Percentiles rank a stretch among this genome's conserved stretches.
Conservation (phyloP, 2,888 invertebrate species). For the Conistra vaccinii region DNA sequence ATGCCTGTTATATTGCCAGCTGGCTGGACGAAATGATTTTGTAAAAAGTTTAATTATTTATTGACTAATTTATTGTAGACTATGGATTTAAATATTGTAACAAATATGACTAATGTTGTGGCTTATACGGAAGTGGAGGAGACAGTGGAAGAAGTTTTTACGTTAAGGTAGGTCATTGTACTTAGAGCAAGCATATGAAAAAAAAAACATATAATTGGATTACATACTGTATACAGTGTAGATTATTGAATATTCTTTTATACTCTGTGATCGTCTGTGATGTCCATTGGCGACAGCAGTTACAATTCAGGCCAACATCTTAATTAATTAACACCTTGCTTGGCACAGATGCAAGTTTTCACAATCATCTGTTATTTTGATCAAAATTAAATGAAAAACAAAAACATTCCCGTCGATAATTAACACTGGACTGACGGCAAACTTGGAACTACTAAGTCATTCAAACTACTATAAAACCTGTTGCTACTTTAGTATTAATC, state of each 20-base stretch:
- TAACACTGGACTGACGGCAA: neutral
- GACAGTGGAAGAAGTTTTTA: constrained; percentile 77
- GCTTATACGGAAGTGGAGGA: constrained; percentile 76
- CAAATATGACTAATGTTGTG: constrained; percentile 71
- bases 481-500: neutral
- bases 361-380: neutral
- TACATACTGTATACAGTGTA: neutral
- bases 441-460: neutral
- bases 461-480: constrained; percentile 14
- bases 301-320: neutral
- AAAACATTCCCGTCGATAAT: neutral
- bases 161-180: constrained; percentile 76
- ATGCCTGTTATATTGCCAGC: constrained; percentile 59
- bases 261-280: neutral
- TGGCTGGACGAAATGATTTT: constrained; percentile 65
- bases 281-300: neutral
- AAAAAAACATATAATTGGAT: neutral
- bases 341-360: neutral
- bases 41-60: constrained; percentile 57
- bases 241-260: neutral
- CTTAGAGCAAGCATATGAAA: neutral
- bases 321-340: constrained; percentile 8
- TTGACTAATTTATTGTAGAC: constrained; percentile 47
- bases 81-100: constrained; percentile 50
- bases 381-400: neutral